Evolutionary conservation across 2,888 invertebrate genomes (phyloP).

Genomic region (Ennomos quercinarius): DNA sequence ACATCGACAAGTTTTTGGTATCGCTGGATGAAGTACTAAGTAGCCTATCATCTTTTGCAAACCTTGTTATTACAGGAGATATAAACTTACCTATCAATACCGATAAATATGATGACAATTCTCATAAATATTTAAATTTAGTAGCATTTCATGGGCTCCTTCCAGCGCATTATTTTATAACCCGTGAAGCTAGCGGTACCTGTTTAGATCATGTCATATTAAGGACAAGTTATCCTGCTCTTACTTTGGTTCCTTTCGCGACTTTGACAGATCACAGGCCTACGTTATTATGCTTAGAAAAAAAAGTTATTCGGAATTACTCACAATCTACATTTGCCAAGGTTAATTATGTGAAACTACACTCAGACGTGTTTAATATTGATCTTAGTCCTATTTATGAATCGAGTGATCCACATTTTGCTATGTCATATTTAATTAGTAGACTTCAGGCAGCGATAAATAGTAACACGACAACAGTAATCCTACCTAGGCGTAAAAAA

Average conservation of each 20-base stretch:
- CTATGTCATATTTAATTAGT: conserved; percentile 1
- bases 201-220: conserved; percentile 7
- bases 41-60: neutral
- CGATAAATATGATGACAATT: neutral
- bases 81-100: conserved; percentile 5
- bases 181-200: conserved; percentile 4
- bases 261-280: neutral
- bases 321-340: neutral
- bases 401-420: neutral
- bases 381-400: conserved; percentile 8
- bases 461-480: neutral
- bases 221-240: neutral
- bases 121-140: conserved; percentile 5
- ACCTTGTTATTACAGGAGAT: conserved; percentile 8
- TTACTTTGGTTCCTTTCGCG: conserved; percentile 1
- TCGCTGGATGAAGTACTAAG: neutral
- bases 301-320: neutral
- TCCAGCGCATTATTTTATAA: conserved; percentile 1
- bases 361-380: conserved; percentile 1
- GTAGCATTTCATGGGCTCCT: conserved; percentile 1
- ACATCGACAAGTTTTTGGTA: neutral
- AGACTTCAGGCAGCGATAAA: neutral
- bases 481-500: neutral
- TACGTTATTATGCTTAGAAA: neutral
- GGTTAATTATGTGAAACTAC: neutral